phyloP scores from a whole-genome alignment of 1,140 invertebrate genomes.

The Eurosta solidaginis region DNA sequence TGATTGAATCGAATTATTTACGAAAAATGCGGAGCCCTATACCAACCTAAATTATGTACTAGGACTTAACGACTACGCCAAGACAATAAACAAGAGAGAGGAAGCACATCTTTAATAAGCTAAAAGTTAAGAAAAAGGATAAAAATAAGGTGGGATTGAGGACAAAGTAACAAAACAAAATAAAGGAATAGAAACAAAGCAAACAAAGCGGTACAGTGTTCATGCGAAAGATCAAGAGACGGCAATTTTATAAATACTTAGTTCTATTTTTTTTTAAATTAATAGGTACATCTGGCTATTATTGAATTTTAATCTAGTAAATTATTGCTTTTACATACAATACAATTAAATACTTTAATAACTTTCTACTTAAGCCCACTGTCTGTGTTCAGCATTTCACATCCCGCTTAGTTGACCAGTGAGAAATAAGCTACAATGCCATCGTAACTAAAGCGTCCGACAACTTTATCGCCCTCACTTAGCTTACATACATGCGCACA shows the following conservation, averaged over 20 bases:
- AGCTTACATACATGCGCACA: background rate
- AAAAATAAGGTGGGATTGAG: background rate
- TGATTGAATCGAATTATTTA: too few species aligned
- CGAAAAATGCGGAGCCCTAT: too few species aligned
- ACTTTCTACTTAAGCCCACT: background rate
- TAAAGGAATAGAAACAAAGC: background rate
- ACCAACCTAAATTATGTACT: too few species aligned
- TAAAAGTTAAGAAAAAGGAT: too few species aligned
- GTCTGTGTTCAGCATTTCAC: background rate
- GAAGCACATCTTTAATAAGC: background rate
- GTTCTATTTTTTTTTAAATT: too few species aligned
- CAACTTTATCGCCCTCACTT: conserved; percentile 4
- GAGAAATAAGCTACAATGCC: background rate
- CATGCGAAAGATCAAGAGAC: background rate
- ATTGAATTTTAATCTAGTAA: too few species aligned
- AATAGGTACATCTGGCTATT: too few species aligned
- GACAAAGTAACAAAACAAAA: background rate
- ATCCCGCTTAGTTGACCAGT: background rate
- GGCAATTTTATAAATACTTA: too few species aligned
- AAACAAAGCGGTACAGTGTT: background rate
- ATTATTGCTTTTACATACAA: too few species aligned
- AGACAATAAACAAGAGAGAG: background rate
- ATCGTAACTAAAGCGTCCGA: background rate
- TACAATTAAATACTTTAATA: background rate
- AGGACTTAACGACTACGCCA: background rate